phyloP scores from a whole-genome alignment of 2,113 vertebrate genomes.

The Gallinago jamesoni region DNA sequence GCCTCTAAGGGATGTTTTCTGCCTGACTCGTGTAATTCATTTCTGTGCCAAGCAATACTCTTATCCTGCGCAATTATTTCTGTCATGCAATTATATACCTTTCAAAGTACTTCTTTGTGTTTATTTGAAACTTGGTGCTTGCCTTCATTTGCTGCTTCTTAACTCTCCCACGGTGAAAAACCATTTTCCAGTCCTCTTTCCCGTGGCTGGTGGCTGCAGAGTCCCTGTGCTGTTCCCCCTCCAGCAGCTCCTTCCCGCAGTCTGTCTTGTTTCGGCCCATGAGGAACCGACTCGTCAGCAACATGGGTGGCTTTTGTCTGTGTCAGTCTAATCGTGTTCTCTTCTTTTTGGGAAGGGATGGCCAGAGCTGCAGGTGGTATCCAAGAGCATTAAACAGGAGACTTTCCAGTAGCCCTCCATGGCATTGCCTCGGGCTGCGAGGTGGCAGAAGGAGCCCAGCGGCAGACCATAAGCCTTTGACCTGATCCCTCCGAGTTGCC shows the following conservation, averaged over 20 bases:
- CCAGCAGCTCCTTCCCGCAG: fast-evolving
- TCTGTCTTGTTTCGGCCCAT: fast-evolving
- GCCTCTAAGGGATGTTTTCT: background rate
- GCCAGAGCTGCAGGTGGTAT: background rate
- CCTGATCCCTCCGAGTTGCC: background rate
- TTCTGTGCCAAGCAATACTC: background rate
- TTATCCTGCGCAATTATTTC: background rate
- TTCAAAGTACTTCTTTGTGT: background rate
- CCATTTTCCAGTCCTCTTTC: background rate
- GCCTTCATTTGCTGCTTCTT: background rate
- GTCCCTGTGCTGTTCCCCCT: background rate
- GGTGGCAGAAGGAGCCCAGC: background rate
- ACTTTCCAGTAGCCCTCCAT: background rate
- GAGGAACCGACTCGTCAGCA: background rate
- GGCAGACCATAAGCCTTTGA: background rate
- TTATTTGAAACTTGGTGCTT: background rate
- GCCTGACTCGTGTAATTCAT: background rate
- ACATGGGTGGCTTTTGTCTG: fast-evolving
- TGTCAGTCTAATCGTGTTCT: background rate
- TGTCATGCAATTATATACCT: background rate
- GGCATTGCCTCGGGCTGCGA: background rate
- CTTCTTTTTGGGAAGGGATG: background rate
- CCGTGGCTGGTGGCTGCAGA: background rate
- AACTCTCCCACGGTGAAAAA: fast-evolving
- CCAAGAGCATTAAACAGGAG: background rate